A percentile compares a stretch with the other conserved stretches of the same genome.
phyloP scores from a whole-genome alignment of 2,888 invertebrate genomes.

The Digitonthophagus gazella region DNA sequence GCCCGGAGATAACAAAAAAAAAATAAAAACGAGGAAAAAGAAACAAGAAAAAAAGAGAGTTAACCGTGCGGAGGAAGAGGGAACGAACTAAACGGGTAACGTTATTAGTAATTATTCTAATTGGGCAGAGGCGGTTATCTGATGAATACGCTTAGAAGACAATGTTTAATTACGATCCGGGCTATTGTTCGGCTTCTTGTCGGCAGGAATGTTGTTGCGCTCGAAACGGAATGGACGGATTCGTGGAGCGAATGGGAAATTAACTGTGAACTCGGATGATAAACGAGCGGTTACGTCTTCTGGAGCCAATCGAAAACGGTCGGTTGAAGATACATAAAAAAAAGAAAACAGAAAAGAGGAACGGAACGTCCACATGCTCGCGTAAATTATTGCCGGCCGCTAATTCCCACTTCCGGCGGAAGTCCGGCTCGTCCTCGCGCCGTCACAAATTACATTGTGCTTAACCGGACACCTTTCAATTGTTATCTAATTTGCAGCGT shows the following conservation, averaged over 20 bases:
- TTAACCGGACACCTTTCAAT: slow-evolving; percentile 43
- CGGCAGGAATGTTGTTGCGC: neutral
- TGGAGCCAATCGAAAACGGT: neutral
- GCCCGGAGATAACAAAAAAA: no score
- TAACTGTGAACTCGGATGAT: neutral
- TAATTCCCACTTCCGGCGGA: slow-evolving; percentile 42
- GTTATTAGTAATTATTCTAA: slow-evolving; percentile 12
- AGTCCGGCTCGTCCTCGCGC: slow-evolving; percentile 42
- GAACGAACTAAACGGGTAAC: neutral
- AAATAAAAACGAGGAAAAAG: no score
- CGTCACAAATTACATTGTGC: slow-evolving; percentile 46
- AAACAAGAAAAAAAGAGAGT: no score
- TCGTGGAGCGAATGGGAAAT: neutral
- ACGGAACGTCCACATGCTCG: slow-evolving; percentile 4
- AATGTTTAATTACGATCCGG: slow-evolving; percentile 1
- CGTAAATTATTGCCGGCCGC: slow-evolving; percentile 39
- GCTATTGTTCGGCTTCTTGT: neutral
- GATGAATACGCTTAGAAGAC: slow-evolving; percentile 15
- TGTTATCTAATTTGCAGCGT: slow-evolving; percentile 41
- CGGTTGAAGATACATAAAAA: neutral
- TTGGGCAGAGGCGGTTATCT: slow-evolving; percentile 2
- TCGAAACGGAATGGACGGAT: neutral
- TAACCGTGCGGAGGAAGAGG: no score
- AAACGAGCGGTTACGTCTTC: neutral
- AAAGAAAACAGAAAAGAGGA: neutral